Evolutionary conservation across 2,113 vertebrate species (phyloP).

Genomic region (Leuciscus idus): DNA sequence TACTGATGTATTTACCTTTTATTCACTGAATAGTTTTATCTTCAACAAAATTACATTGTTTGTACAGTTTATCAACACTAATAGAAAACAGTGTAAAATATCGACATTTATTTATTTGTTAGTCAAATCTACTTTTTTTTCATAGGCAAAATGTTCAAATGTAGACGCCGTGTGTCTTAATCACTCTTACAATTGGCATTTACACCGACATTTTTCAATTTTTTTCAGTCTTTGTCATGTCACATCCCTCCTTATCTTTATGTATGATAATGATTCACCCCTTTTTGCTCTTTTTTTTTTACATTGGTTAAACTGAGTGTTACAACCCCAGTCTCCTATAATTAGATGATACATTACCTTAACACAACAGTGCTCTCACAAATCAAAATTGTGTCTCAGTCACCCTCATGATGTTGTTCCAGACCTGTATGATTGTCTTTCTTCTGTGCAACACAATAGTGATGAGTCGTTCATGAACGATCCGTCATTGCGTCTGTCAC

Average conservation of each 20-base stretch:
- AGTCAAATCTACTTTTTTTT: too few species aligned
- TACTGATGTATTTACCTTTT: neutral
- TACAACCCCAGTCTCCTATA: too few species aligned
- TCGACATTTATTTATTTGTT: neutral
- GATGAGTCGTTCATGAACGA: too few species aligned
- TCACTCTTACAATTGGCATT: neutral
- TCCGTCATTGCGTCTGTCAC: too few species aligned
- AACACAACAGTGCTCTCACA: neutral
- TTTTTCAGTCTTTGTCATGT: neutral
- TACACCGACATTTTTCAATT: neutral
- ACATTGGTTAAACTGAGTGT: neutral
- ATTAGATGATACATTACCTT: neutral
- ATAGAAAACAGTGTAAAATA: too few species aligned
- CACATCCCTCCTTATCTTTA: neutral
- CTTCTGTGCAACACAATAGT: neutral
- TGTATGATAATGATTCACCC: neutral
- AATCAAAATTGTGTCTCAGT: neutral
- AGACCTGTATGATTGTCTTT: neutral
- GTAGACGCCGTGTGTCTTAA: neutral
- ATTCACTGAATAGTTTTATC: neutral
- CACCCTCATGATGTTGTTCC: neutral
- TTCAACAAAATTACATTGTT: too few species aligned
- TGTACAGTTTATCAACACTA: too few species aligned
- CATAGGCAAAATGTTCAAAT: neutral
- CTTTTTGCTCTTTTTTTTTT: too few species aligned